phyloP scores from a whole-genome alignment of 2,797 vertebrate genomes.

The Esox masquinongy region DNA sequence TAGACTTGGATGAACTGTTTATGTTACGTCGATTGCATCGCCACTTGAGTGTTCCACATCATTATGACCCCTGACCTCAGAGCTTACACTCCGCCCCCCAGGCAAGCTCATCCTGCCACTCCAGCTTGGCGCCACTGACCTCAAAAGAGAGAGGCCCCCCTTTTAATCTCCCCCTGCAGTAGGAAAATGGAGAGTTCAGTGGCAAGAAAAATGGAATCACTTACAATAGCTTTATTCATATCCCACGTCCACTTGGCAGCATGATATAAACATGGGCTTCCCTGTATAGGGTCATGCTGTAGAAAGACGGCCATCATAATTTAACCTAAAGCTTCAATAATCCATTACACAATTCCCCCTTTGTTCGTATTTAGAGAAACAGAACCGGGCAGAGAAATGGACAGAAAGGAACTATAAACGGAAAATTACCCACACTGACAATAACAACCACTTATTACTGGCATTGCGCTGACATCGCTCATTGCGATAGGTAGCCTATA shows the following conservation, averaged over 20 bases:
- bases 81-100: constrained; percentile 3
- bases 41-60: constrained; percentile 5
- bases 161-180: background rate
- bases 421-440: background rate
- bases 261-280: background rate
- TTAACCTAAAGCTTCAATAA: background rate
- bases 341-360: background rate
- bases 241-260: background rate
- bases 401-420: background rate
- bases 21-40: constrained; percentile 1
- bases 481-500: no score
- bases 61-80: constrained; percentile 2
- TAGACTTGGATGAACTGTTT: background rate
- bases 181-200: background rate
- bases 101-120: constrained; percentile 11
- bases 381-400: background rate
- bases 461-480: no score
- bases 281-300: background rate
- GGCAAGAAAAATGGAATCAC: constrained; percentile 4
- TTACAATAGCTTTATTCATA: constrained; percentile 19
- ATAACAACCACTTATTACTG: background rate
- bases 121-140: constrained; percentile 1
- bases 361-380: background rate
- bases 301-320: background rate
- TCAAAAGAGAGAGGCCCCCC: constrained; percentile 1